Evolutionary conservation across 2,113 vertebrate species (phyloP).

Genomic region (Colius striatus): DNA sequence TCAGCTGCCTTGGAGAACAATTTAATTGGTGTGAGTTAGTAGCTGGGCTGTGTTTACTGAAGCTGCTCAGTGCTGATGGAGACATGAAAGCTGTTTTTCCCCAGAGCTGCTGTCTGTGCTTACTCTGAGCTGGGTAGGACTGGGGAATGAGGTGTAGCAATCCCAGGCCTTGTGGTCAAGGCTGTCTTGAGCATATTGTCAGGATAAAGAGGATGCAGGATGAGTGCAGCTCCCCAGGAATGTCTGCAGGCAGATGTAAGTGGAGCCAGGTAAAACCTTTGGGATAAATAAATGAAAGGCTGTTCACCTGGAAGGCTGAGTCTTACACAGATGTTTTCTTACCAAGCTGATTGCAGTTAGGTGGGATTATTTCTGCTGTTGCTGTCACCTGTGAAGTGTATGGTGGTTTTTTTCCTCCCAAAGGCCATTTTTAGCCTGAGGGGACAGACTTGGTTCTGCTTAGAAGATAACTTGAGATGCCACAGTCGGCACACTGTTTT

Average conservation of each 20-base stretch:
- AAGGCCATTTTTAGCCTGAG: not conserved
- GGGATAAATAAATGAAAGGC: not conserved
- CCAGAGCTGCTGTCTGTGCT: not conserved
- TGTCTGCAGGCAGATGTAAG: not conserved
- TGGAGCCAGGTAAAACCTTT: not conserved
- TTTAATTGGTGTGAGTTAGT: fast-evolving
- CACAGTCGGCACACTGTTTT: not conserved
- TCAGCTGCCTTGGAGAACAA: not conserved
- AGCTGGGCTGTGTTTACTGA: not conserved
- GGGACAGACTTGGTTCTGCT: not conserved
- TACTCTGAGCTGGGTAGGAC: not conserved
- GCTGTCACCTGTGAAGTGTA: not conserved
- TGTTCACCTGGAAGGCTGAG: not conserved
- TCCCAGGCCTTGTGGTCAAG: not conserved
- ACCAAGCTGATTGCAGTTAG: not conserved
- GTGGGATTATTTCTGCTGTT: not conserved
- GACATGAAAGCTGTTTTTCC: not conserved
- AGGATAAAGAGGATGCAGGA: not conserved
- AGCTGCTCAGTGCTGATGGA: not conserved
- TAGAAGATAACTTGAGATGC: not conserved
- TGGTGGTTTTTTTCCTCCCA: not conserved
- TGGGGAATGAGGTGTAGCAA: not conserved
- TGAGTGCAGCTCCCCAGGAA: not conserved
- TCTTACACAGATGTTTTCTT: not conserved
- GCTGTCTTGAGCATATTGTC: not conserved